phyloP scores from a whole-genome alignment of 2,888 invertebrate species.

The Lissocephala sabroskyi region DNA sequence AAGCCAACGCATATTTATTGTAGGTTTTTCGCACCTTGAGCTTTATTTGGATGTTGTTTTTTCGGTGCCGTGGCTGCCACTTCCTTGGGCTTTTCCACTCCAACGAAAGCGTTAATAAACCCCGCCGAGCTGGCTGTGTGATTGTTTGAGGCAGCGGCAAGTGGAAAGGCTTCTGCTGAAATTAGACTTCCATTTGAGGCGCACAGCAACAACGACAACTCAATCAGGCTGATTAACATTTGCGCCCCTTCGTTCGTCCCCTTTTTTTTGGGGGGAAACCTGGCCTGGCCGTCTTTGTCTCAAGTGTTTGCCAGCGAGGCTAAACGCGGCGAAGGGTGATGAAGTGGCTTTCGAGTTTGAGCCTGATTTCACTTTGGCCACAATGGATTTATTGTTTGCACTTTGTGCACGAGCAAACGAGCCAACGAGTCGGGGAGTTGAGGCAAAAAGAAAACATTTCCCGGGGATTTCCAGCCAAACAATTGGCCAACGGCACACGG shows the following conservation, averaged over 20 bases:
- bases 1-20: slow-evolving; percentile 65
- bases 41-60: slow-evolving; percentile 23
- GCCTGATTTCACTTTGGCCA: slow-evolving; percentile 63
- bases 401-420: too few relatives aligned
- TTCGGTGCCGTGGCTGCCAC: neutral
- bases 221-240: slow-evolving; percentile 65
- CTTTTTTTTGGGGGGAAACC: too few relatives aligned
- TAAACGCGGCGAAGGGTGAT: slow-evolving; percentile 24
- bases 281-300: slow-evolving; percentile 26
- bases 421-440: too few relatives aligned
- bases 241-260: slow-evolving; percentile 33
- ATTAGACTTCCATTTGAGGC: slow-evolving; percentile 45
- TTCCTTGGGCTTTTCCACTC: slow-evolving; percentile 42
- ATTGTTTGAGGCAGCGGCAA: slow-evolving; percentile 23
- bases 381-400: slow-evolving; percentile 62
- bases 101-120: slow-evolving; percentile 61
- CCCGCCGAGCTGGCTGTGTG: slow-evolving; percentile 27
- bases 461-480: too few relatives aligned
- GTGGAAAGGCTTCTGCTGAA: slow-evolving; percentile 49
- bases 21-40: slow-evolving; percentile 53
- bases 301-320: slow-evolving; percentile 42
- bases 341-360: slow-evolving; percentile 58
- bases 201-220: slow-evolving; percentile 35
- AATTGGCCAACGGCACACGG: too few relatives aligned
- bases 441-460: too few relatives aligned